A percentile compares a stretch with the other conserved stretches of the same genome.
Conservation (phyloP, 2,888 invertebrate genomes). For the Tenthredo notha region DNA sequence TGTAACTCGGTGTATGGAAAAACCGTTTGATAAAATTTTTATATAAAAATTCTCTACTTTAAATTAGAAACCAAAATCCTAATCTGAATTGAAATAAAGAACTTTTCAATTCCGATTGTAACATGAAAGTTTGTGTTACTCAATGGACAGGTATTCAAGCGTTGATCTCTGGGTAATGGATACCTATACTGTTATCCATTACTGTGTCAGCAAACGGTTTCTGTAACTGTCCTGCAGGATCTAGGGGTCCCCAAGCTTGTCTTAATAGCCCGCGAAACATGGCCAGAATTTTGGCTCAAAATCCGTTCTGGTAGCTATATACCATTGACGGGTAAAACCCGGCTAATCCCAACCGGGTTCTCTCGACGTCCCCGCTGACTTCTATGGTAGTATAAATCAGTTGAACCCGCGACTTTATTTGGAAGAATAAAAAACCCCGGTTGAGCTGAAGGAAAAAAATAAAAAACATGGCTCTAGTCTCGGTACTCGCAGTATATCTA, state of each 20-base stretch:
- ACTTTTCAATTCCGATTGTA: not conserved
- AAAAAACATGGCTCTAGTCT: constrained; percentile 13
- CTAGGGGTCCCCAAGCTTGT: constrained; percentile 9
- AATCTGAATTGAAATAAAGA: no score
- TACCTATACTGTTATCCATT: not conserved
- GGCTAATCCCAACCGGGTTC: not conserved
- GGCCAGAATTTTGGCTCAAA: constrained; percentile 16
- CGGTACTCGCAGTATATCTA: not conserved
- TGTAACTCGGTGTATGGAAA: constrained; percentile 24
- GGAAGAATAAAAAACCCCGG: constrained; percentile 10
- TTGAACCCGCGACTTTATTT: not conserved
- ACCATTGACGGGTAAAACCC: constrained; percentile 5
- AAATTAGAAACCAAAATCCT: no score
- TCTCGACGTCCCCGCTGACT: not conserved
- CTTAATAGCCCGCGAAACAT: constrained; percentile 47
- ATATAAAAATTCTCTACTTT: not conserved
- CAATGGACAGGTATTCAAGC: not conserved
- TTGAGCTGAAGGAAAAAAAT: not conserved
- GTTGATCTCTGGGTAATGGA: constrained; percentile 15
- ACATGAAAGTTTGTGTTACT: not conserved
- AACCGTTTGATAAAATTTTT: not conserved
- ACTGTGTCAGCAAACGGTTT: constrained; percentile 25
- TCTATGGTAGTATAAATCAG: not conserved
- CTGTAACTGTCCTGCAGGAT: not conserved
- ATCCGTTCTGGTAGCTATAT: not conserved